Percentiles rank a stretch among this genome's conserved stretches.
Conservation (phyloP, 2,888 invertebrate genomes). For the Saturnia pavonia region DNA sequence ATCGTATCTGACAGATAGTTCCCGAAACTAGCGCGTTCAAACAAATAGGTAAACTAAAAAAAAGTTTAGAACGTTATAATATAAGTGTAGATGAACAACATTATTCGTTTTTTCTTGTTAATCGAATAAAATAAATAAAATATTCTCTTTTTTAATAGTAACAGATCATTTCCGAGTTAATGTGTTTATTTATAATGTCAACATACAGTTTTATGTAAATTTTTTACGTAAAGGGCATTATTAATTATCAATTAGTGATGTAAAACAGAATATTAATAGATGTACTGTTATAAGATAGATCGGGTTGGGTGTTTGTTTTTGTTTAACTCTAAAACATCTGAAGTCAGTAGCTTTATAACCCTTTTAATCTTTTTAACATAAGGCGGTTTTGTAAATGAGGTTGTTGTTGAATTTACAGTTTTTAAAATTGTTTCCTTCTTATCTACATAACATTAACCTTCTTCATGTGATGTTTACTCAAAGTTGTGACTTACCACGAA, state of each 20-base stretch:
- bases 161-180: not conserved
- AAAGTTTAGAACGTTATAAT: too few relatives aligned
- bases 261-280: not conserved
- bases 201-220: slow-evolving; percentile 49
- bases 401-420: slow-evolving; percentile 71
- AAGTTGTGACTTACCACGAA: slow-evolving; percentile 84
- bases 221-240: slow-evolving; percentile 36
- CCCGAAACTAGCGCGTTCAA: too few relatives aligned
- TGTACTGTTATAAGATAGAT: not conserved
- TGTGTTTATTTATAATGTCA: slow-evolving; percentile 34
- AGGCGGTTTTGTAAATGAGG: slow-evolving; percentile 79
- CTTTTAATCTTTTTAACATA: slow-evolving; percentile 73
- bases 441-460: slow-evolving; percentile 72
- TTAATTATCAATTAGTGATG: slow-evolving; percentile 15
- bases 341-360: slow-evolving; percentile 50
- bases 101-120: not conserved
- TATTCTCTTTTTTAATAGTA: not conserved
- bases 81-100: too few relatives aligned
- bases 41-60: too few relatives aligned
- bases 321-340: slow-evolving; percentile 49
- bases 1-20: too few relatives aligned
- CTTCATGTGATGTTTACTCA: slow-evolving; percentile 82
- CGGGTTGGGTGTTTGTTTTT: not conserved
- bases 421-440: slow-evolving; percentile 71
- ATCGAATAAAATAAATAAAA: not conserved